These are phyloP conservation scores for Leptinotarsa haldemani DNA, from an alignment of 2,888 invertebrate species.

Conservation along the genomic window DNA sequence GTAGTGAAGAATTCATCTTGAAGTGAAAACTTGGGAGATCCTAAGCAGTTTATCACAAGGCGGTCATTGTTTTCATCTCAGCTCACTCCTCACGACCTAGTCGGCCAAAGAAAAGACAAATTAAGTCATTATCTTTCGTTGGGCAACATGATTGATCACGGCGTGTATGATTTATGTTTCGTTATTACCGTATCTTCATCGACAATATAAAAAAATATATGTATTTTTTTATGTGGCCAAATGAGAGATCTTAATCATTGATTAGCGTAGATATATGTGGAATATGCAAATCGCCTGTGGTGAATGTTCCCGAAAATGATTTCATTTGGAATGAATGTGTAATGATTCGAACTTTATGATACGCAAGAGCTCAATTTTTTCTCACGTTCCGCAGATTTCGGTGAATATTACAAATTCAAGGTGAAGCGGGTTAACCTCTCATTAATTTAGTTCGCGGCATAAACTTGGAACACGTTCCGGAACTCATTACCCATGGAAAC, in stretches of 20 bases:
- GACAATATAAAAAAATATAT: constrained; percentile 19
- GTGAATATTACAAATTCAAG: too few relatives aligned
- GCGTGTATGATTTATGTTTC: constrained; percentile 59
- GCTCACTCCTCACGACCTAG: constrained; percentile 47
- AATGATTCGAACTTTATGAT: not conserved
- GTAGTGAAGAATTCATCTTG: constrained; percentile 37
- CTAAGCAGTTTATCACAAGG: constrained; percentile 49
- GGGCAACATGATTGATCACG: constrained; percentile 59
- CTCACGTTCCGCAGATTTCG: not conserved
- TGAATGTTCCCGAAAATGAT: constrained; percentile 11
- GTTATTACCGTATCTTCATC: constrained; percentile 52
- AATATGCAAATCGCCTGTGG: constrained; percentile 21
- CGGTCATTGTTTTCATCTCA: constrained; percentile 54
- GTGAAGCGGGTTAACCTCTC: too few relatives aligned
- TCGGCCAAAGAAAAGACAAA: constrained; percentile 53
- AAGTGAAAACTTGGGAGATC: constrained; percentile 48
- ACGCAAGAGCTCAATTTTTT: not conserved
- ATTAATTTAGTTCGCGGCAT: too few relatives aligned
- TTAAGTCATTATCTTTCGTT: constrained; percentile 60
- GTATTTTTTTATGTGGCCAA: constrained; percentile 5
- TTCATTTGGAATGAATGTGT: constrained; percentile 4
- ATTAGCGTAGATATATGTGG: constrained; percentile 21
- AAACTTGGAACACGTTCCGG: too few relatives aligned
- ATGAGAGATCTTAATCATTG: constrained; percentile 26
- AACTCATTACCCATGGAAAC: too few relatives aligned